A percentile compares a stretch with the other conserved stretches of the same genome.
Conservation (phyloP, 2,888 invertebrate genomes). For the Polydesmus complanatus region DNA sequence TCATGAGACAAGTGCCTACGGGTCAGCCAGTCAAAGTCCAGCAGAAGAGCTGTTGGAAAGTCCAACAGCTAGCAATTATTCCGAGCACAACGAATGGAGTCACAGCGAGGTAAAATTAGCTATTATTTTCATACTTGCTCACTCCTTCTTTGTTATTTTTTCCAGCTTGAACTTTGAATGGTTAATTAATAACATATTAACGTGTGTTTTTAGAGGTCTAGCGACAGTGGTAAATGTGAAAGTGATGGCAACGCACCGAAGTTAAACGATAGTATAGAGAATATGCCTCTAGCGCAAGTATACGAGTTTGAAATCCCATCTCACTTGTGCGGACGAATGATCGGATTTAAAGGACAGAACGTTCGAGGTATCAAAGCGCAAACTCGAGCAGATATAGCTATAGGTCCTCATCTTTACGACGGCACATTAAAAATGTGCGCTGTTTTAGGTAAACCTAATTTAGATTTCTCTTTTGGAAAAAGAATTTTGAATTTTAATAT, state of each 20-base stretch:
- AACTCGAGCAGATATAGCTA: conserved; percentile 60
- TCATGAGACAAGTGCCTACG: conserved; percentile 14
- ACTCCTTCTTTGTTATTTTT: not conserved
- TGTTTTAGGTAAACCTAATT: conserved; percentile 51
- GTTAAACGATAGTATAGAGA: not conserved
- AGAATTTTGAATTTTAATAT: not conserved
- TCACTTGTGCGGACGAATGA: conserved; percentile 64
- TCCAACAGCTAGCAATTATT: conserved; percentile 38
- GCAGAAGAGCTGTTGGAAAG: conserved; percentile 54
- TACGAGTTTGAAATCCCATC: conserved; percentile 34
- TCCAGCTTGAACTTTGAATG: too few relatives aligned
- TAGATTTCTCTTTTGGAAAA: too few relatives aligned
- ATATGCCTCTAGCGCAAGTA: not conserved
- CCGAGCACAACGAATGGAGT: too few relatives aligned
- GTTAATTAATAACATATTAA: not conserved
- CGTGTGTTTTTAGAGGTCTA: conserved; percentile 45
- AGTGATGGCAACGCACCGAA: conserved; percentile 38
- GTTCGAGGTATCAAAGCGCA: conserved; percentile 61
- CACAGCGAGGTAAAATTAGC: conserved; percentile 45
- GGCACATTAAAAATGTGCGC: conserved; percentile 66
- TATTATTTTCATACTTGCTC: not conserved
- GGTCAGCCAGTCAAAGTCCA: conserved; percentile 61
- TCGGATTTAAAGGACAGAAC: conserved; percentile 67
- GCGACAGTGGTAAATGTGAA: conserved; percentile 69
- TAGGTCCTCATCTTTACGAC: conserved; percentile 62